Conservation (phyloP, 2,888 invertebrate species). For the Cephus nigrinus region DNA sequence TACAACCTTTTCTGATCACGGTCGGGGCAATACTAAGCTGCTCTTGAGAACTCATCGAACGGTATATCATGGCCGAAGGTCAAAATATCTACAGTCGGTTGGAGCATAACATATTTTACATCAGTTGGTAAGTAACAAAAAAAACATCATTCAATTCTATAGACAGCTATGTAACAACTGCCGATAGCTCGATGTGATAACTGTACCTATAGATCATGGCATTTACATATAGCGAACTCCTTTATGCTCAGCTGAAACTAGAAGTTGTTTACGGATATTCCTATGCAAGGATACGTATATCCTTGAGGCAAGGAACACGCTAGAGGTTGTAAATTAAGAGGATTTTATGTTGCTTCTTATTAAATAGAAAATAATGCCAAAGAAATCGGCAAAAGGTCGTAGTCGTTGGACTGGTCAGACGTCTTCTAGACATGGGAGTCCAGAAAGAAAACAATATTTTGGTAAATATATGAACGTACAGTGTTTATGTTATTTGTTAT, state of each 20-base stretch:
- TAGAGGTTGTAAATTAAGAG: not conserved
- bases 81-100: not conserved
- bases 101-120: not conserved
- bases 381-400: not conserved
- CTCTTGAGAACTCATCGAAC: not conserved
- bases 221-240: not conserved
- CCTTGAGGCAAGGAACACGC: not conserved
- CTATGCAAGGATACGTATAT: not conserved
- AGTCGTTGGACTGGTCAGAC: not conserved
- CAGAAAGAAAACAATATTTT: slow-evolving; percentile 1
- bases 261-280: not conserved
- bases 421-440: not conserved
- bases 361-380: not conserved
- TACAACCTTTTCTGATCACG: not conserved
- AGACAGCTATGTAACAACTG: not conserved
- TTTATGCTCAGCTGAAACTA: not conserved
- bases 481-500: not conserved
- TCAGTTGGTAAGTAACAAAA: not conserved
- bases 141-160: not conserved
- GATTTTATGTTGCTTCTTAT: not conserved
- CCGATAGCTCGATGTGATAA: not conserved
- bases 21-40: not conserved
- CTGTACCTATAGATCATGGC: not conserved
- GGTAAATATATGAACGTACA: not conserved
- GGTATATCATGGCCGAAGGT: not conserved